Conservation (phyloP, 2,113 vertebrate species). For the Seriola dumerili region DNA sequence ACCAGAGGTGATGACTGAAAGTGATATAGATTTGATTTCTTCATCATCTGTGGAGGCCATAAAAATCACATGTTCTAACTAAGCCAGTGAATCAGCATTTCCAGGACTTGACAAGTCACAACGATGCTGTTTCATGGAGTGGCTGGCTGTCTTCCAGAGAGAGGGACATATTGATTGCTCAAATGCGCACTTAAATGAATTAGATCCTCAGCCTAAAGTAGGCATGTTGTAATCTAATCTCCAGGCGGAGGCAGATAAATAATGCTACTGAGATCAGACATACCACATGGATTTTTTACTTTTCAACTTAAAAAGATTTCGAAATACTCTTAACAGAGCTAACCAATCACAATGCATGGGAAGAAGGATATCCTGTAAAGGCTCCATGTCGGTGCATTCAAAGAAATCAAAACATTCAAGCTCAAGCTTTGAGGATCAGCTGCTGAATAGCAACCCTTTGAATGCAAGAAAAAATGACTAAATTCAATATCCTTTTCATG, state of each 20-base stretch:
- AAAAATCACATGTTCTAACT: background rate
- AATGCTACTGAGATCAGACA: background rate
- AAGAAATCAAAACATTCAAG: background rate
- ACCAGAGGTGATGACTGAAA: background rate
- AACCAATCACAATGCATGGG: background rate
- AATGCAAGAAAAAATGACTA: background rate
- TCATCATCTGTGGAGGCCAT: background rate
- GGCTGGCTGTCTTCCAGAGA: slow-evolving; percentile 13
- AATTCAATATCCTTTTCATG: background rate
- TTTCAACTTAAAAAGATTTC: background rate
- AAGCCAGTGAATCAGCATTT: background rate
- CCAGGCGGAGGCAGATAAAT: background rate
- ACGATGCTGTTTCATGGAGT: background rate
- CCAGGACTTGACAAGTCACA: background rate
- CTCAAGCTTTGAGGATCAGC: background rate
- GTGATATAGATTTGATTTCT: background rate
- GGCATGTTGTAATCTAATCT: slow-evolving; percentile 12
- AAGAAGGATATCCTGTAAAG: background rate
- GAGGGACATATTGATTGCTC: slow-evolving; percentile 16
- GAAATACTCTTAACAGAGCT: background rate
- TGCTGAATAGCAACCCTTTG: background rate
- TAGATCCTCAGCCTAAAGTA: background rate
- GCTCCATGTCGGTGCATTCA: background rate
- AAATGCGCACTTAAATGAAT: slow-evolving; percentile 22
- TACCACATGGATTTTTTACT: background rate